Evolutionary conservation across 2,797 vertebrate species (phyloP), one percentile per base, ranked within the genome.

Genomic region (Buphagus erythrorhynchus): DNA sequence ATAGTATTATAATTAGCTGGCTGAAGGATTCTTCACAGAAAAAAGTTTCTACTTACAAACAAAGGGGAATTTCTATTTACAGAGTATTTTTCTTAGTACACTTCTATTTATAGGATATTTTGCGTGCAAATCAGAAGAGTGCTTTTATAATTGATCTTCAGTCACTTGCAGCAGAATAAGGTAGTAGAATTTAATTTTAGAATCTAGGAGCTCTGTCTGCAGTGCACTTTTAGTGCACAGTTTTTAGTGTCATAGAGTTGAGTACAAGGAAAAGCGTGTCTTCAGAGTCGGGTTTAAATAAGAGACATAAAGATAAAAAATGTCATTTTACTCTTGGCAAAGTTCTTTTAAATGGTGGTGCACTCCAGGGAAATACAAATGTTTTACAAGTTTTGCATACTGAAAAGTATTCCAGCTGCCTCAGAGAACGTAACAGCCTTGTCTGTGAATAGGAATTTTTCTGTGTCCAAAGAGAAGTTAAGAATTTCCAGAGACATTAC

Each of bases 121-220:
- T 81, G 49, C 71, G 49, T 91, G 45, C 28, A 87, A 29, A 82
- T 92, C 59, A 74, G 19, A 66, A 63, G 33, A 69, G 40, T 82
- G 33, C 33, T 79, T 95, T 93, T 82, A 40, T 89, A 51, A 69
- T 69, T 91, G 59, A 61, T 92, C 63, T 82, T 87, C 80, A 87
- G 29, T 61, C 63, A 55, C 63, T 90, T 79, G 65, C 52, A 71
- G 45, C 24, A 69, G 42, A 79, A 51, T 45, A 69, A 78, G 18
- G 26, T 88, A 72, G 48, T 73, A 66, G 33, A 79, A 62, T 38
- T 68, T 93, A 61, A 58, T 89, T 91, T 94, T 75, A 65, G 46
- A 80, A 19, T 71, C 22, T 33, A 14, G 72, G 43, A 83, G 8
- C 7, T 69, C 35, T 63, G 29, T 78, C 38, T 59, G 19, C n/a